phyloP scores from a whole-genome alignment of 1,140 invertebrate species.

The Penaeus vannamei region DNA sequence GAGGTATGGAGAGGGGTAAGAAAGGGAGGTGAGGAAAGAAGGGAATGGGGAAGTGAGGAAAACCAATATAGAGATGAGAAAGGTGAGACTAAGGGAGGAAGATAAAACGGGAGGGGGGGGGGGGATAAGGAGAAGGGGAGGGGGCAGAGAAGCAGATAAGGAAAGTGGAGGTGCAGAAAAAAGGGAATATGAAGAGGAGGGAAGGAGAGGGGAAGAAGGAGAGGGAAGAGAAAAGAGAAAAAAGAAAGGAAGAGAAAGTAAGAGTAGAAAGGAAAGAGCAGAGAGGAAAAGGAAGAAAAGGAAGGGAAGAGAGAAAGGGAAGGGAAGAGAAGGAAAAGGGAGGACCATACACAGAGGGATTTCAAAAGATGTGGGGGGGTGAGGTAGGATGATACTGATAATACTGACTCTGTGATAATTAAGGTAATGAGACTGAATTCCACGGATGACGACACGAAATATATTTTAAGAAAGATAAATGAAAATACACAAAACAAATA shows the following conservation, averaged over 20 bases:
- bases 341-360: no score
- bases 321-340: background rate
- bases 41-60: background rate
- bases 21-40: background rate
- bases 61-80: background rate
- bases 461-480: no score
- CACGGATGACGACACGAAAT: background rate
- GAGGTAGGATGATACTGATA: background rate
- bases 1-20: background rate
- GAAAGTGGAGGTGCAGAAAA: background rate
- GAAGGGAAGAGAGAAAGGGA: background rate
- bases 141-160: background rate
- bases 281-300: background rate
- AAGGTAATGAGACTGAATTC: background rate
- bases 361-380: background rate
- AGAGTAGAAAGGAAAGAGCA: no score
- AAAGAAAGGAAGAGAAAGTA: background rate
- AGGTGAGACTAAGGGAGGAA: background rate
- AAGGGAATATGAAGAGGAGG: background rate
- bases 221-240: background rate
- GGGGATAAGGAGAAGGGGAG: background rate
- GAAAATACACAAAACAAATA: no score
- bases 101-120: background rate
- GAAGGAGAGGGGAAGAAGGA: background rate
- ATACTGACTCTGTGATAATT: background rate